Evolutionary conservation across 2,113 vertebrate species (phyloP).

Genomic region (Rhynchomys soricoides): DNA sequence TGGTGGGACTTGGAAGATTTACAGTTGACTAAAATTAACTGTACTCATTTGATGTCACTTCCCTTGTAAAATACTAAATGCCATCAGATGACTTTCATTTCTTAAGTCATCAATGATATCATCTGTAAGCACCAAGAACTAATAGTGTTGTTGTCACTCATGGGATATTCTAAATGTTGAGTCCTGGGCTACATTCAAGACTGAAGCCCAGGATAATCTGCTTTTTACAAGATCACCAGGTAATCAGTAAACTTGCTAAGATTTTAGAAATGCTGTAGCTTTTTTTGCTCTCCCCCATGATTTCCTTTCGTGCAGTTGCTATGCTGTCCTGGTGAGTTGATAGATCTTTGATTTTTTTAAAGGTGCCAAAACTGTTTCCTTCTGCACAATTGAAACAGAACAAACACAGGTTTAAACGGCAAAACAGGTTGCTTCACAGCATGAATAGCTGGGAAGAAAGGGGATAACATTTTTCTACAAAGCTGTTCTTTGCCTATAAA

Average conservation of each 20-base stretch:
- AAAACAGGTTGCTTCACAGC: constrained; percentile 81
- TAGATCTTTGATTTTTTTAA: constrained; percentile 79
- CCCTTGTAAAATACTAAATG: constrained; percentile 27
- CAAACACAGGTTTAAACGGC: constrained; percentile 76
- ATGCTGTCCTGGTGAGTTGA: constrained; percentile 66
- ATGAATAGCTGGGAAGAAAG: constrained; percentile 62
- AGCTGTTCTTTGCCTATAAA: constrained; percentile 73
- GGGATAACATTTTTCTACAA: constrained; percentile 64
- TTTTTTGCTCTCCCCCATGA: constrained; percentile 50
- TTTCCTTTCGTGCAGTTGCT: constrained; percentile 52
- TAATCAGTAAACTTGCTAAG: background rate
- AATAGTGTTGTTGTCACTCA: background rate
- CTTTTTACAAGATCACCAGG: constrained; percentile 32
- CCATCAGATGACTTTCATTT: constrained; percentile 31
- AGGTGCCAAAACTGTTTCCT: constrained; percentile 70
- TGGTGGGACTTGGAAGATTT: background rate
- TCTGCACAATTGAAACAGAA: constrained; percentile 76
- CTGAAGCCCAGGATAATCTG: background rate
- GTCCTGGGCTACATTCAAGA: background rate
- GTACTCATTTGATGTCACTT: background rate
- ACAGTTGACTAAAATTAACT: background rate
- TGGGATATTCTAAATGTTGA: background rate
- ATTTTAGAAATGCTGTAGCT: constrained; percentile 43
- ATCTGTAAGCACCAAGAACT: background rate
- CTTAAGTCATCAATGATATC: background rate